Evolutionary conservation across 2,797 vertebrate species (phyloP), one percentile per base, ranked within the genome.

Genomic region (Aldrovandia affinis): DNA sequence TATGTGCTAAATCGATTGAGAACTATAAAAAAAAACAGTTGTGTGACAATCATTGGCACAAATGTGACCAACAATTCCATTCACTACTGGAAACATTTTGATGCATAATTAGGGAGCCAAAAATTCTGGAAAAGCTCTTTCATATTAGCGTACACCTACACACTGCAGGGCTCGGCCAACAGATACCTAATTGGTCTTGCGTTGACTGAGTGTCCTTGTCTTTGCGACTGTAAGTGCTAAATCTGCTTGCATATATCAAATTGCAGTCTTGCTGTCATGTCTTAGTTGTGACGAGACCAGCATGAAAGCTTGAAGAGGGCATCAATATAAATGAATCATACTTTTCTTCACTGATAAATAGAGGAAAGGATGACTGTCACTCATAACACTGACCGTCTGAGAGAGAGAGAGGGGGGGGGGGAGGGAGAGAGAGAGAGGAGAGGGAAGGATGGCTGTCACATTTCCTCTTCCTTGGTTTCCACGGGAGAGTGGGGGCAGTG

Each of bases 171-270:
- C n/a, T n/a, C 88, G 85, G 86, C 89, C 90, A 90, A 91, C 92
- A 92, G 93, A 92, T 92, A 92, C 90, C 90, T 94, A 93, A 94
- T 93, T 94, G 94, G 92, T 88, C 91, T 85, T 84, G 87, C 90
- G 89, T 84, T 88, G 89, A 89, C 83, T 89, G 90, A 84, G 87
- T 86, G 90, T 91, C 92, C 88, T 93, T 88, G 88, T 89, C 88
- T 89, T 86, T 89, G 84, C 87, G 89, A 90, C 89, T 86, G 57
- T 50, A 80, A 85, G 82, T 12, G 54, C 88, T 87, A 82, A 70
- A 15, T 3, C 87, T 54, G 88, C 88, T 83, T 54, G 83, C 86
- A 84, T 85, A 91, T 89, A 90, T 92, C 90, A 84, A 87, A 88
- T 84, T 30, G 39, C 88, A 86, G 83, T 87, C 89, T 90, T 91